Evolutionary conservation across 2,888 invertebrate genomes (phyloP), one percentile per base, ranked within the genome.

Genomic region (Arrhopalites spinosus): DNA sequence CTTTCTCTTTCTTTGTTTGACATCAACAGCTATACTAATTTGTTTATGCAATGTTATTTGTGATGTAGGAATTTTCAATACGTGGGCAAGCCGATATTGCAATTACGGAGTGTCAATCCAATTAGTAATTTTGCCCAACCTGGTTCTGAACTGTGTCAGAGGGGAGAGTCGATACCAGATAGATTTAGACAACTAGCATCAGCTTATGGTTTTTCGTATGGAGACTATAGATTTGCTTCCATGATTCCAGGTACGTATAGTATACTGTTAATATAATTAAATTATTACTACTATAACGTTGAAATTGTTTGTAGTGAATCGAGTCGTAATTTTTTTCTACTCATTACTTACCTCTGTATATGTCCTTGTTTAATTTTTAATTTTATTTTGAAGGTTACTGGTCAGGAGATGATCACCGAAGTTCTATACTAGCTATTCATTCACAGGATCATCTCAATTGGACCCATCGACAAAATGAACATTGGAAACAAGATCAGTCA

Each of bases 381-480:
- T 43, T 30, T n/a, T n/a, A n/a, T n/a, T n/a, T 45, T 61, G 20
- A 27, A 91, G 93, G 94, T 25, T 92, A 90, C 85, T 95, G 95
- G 95, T 92, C 94, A 23, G 94, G 93, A 15, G 93, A 93, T 84
- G 84, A 85, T 59, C 88, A 90, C 84, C 91, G 92, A 85, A 95
- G 92, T 86, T 94, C 94, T 0, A 84, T 91, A 11, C 79, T 96
- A 29, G 92, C 94, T 0, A 91, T 90, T 83, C 91, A 93, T 83
- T 88, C 89, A 15, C 87, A 91, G 59, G 90, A 90, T 17, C 88
- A 91, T 83, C 84, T 93, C 61, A 81, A 87, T 0, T 83, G 83
- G 0, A 87, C 90, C 74, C 85, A 85, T 0, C 66, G 29, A 59
- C 8, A 63, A 8, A 73, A 61, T 64, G 20, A 45, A 25, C 15